Base-by-base conservation (phyloP, 2,797 vertebrate species). In the Chanos chanos region DNA sequence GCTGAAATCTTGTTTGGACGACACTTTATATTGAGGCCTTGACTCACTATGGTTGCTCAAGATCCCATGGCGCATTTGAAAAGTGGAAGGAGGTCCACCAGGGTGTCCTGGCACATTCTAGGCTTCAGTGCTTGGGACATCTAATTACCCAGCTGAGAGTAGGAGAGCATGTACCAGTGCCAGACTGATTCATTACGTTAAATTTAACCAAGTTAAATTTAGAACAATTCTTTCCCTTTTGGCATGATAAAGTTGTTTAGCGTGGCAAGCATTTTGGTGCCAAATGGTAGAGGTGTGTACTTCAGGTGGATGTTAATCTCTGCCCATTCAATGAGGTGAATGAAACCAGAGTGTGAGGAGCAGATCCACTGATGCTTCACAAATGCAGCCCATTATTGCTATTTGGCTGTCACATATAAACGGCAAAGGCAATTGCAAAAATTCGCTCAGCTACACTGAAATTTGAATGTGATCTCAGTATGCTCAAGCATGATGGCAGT, bases 21-120 rank as follows among this genome's bases (percentile, higher is more conserved):
- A 61, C 43, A 47, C 58, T 28, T 57, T 41, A 52, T 58, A 59
- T 48, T 33, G 19, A 1, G 12, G 68, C 36, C 53, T 66, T 64
- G 55, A 73, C 48, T 76, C 55, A 66, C 39, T 25, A 36, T 16
- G 12, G 1, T 67, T 52, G 59, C 52, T 45, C 58, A 36, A 24
- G 64, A 48, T 58, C 44, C 71, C 60, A 50, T 68, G 57, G 30
- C 21, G 33, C 54, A 56, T 58, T 39, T 1, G 65, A 56, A n/a
- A 36, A 49, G 18, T 45, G 22, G 18, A 36, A 37, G 61, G 61
- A 66, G 28, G 51, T 55, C 27, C 55, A 30, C 10, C 12, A 36
- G 31, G 51, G 65, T 63, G 58, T 63, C 43, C 30, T 62, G 49
- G 47, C 36, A 49, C 27, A 12, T 31, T 50, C 27, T 51, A 60